phyloP scores from a whole-genome alignment of 2,113 vertebrate genomes.

The Puma concolor region DNA sequence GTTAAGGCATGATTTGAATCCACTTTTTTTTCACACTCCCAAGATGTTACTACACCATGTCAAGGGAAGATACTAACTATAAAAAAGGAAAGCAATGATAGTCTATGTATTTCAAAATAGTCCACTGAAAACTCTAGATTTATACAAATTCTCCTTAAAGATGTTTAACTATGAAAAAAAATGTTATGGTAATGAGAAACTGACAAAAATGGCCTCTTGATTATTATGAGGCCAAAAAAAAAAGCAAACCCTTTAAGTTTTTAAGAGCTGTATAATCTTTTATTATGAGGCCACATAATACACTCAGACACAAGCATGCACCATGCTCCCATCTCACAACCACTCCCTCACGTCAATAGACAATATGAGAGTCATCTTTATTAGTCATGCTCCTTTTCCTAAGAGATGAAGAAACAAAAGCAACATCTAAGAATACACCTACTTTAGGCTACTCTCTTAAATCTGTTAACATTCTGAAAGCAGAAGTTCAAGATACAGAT shows the following conservation, averaged over 20 bases:
- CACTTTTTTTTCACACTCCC: constrained; percentile 10
- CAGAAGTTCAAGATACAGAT: constrained; percentile 2
- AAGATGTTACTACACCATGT: neutral
- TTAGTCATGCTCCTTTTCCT: constrained; percentile 21
- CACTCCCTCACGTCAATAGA: neutral
- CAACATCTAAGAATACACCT: constrained; percentile 22
- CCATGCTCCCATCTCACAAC: neutral
- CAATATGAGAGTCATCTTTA: neutral
- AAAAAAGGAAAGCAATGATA: neutral
- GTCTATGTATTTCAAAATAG: constrained; percentile 4
- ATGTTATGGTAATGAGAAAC: neutral
- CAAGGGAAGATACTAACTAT: neutral
- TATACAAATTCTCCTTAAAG: neutral
- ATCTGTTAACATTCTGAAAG: constrained; percentile 31
- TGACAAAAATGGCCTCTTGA: neutral
- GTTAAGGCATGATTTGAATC: constrained; percentile 13
- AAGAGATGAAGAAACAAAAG: constrained; percentile 47
- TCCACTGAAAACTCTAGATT: neutral
- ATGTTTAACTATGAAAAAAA: neutral
- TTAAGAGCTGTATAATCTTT: constrained; percentile 26
- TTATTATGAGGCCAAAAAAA: neutral
- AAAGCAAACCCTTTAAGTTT: neutral
- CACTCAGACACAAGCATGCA: neutral
- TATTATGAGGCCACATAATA: constrained; percentile 34
- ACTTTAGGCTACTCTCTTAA: constrained; percentile 9